Conservation (phyloP, 2,888 invertebrate species). For the Clivina fossor region DNA sequence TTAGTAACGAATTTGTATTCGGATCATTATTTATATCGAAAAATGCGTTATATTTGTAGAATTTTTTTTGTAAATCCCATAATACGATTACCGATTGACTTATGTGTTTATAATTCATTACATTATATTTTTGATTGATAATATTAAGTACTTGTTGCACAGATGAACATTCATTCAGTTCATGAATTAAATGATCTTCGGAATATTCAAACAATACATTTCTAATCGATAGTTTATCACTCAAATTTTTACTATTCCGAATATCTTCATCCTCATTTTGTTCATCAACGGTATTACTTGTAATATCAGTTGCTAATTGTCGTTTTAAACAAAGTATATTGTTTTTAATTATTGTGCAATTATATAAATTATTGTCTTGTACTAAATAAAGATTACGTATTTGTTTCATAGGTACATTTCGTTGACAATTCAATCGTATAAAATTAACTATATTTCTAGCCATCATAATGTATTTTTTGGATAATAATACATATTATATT, state of each 20-base stretch:
- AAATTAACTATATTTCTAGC: too few relatives aligned
- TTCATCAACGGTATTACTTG: neutral
- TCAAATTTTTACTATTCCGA: neutral
- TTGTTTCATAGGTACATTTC: too few relatives aligned
- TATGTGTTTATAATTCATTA: slow-evolving; percentile 41
- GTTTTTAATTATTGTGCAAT: too few relatives aligned
- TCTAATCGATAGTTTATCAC: slow-evolving; percentile 30
- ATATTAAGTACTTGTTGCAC: slow-evolving; percentile 50
- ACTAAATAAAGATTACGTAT: too few relatives aligned
- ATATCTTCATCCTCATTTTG: slow-evolving; percentile 3
- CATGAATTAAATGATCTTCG: slow-evolving; percentile 44
- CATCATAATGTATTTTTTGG: too few relatives aligned
- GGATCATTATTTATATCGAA: slow-evolving; percentile 33
- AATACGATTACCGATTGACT: slow-evolving; percentile 49
- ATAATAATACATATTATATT: too few relatives aligned
- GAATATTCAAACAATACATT: slow-evolving; percentile 42
- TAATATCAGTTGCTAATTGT: neutral
- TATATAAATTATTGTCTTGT: too few relatives aligned
- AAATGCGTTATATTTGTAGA: slow-evolving; percentile 43
- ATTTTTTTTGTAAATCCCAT: slow-evolving; percentile 50
- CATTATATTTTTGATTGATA: slow-evolving; percentile 43
- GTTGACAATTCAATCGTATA: too few relatives aligned
- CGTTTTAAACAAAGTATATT: slow-evolving; percentile 4
- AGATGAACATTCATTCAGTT: slow-evolving; percentile 48
- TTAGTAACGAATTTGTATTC: slow-evolving; percentile 34